Evolutionary conservation across 2,888 invertebrate genomes (phyloP).

Genomic region (Pseudococcus viburni): DNA sequence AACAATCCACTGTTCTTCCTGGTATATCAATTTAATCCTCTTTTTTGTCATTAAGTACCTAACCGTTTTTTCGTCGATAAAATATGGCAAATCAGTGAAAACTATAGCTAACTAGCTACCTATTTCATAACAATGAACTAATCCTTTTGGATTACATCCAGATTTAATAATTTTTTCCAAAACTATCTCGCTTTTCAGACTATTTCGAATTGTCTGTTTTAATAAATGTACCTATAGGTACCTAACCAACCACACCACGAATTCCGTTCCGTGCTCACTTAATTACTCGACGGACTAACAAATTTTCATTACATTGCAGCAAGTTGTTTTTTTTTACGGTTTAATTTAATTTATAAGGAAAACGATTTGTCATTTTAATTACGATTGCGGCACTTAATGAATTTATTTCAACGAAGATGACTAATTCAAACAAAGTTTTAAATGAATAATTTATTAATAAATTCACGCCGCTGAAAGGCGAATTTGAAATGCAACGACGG

Average conservation of each 20-base stretch:
- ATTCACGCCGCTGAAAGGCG: conserved; percentile 6
- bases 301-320: neutral
- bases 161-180: neutral
- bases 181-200: too few relatives aligned
- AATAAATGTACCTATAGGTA: neutral
- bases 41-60: too few relatives aligned
- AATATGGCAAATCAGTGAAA: too few relatives aligned
- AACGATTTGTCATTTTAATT: conserved; percentile 33
- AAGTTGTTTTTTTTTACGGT: neutral
- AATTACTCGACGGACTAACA: neutral
- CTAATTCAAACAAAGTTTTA: conserved; percentile 22
- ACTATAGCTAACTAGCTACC: too few relatives aligned
- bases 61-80: too few relatives aligned
- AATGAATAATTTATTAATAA: conserved; percentile 32
- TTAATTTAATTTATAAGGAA: conserved; percentile 39
- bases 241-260: neutral
- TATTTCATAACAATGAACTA: too few relatives aligned
- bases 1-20: too few relatives aligned
- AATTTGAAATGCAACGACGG: neutral
- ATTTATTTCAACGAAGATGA: conserved; percentile 43
- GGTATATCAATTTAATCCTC: too few relatives aligned
- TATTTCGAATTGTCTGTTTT: neutral
- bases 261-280: neutral
- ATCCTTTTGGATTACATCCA: too few relatives aligned
- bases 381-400: neutral